A percentile compares a stretch with the other conserved stretches of the same genome.
phyloP scores from a whole-genome alignment of 1,140 invertebrate species.

The Drosophila subobscura region DNA sequence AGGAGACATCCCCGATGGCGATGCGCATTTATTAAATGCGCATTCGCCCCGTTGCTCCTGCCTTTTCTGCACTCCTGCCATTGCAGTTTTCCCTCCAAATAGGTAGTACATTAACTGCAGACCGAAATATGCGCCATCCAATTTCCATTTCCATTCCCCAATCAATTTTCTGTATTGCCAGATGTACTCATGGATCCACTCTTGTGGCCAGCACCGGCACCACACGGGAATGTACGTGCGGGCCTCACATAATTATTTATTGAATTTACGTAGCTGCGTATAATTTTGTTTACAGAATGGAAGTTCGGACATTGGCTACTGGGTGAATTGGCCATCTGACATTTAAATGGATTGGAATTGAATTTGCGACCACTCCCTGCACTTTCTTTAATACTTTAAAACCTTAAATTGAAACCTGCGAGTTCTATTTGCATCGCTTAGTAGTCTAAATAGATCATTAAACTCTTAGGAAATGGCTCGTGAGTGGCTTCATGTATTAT shows the following conservation, averaged over 20 bases:
- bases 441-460: no score
- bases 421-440: no score
- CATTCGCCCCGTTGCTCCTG: conserved; percentile 57
- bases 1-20: conserved; percentile 21
- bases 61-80: neutral
- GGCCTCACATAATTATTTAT: conserved; percentile 74
- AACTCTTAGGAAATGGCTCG: no score
- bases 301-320: conserved; percentile 16
- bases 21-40: conserved; percentile 79
- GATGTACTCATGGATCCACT: conserved; percentile 17
- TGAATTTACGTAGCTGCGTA: conserved; percentile 65
- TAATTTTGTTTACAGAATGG: conserved; percentile 69
- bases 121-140: conserved; percentile 30
- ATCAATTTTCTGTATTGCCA: neutral
- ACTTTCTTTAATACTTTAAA: neutral
- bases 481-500: no score
- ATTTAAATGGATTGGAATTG: conserved; percentile 29
- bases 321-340: conserved; percentile 48
- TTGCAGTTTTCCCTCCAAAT: conserved; percentile 24
- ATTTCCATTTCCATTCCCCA: neutral
- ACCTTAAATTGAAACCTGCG: neutral
- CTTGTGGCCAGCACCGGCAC: conserved; percentile 26
- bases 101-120: conserved; percentile 74
- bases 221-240: neutral
- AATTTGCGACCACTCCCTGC: neutral